Percentiles rank a stretch among this genome's conserved stretches.
These are phyloP conservation scores for Setophaga petechia DNA, from an alignment of 2,113 vertebrate genomes.

Conservation along the genomic window DNA sequence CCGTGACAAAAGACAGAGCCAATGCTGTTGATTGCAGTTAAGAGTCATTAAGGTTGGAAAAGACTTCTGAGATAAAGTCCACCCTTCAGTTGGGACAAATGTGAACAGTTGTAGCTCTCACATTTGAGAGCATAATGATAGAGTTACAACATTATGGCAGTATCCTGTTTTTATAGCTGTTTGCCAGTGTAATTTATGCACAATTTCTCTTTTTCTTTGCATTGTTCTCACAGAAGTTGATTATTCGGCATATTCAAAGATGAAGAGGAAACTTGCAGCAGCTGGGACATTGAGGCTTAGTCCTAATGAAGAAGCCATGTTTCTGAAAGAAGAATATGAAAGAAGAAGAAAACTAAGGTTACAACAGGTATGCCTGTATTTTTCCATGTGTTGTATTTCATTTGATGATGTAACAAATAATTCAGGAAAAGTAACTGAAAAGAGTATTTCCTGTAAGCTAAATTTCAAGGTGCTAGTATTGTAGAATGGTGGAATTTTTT, in stretches of 20 bases:
- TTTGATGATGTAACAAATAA: neutral
- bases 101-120: neutral
- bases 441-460: neutral
- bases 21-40: neutral
- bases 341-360: constrained; percentile 89
- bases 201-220: neutral
- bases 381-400: neutral
- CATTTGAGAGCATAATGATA: neutral
- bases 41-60: neutral
- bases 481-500: neutral
- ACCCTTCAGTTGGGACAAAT: rapidly evolving
- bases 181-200: neutral
- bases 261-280: constrained; percentile 82
- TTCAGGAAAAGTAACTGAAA: neutral
- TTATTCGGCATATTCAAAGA: constrained; percentile 25
- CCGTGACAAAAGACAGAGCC: neutral
- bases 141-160: neutral
- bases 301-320: constrained; percentile 90
- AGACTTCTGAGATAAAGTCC: neutral
- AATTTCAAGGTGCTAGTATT: neutral
- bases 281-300: constrained; percentile 78
- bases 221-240: neutral
- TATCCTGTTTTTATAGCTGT: neutral
- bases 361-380: constrained; percentile 81
- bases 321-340: constrained; percentile 88